Conservation (phyloP, 2,888 invertebrate genomes). For the Poecilobothrus nobilitatus region DNA sequence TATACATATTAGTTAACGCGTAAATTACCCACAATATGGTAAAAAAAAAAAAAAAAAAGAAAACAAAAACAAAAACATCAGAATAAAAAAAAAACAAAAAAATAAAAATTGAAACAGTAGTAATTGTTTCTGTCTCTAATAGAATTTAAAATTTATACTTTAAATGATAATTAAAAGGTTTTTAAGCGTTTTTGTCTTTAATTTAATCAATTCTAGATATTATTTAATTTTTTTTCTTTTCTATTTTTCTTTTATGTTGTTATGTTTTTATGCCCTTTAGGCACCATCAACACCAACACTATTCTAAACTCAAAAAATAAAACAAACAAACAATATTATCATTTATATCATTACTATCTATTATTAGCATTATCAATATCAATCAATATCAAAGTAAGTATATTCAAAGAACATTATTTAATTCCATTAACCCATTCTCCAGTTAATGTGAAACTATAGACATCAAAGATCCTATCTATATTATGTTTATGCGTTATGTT, state of each 20-base stretch:
- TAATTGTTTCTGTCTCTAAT: background rate
- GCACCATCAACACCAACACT: background rate
- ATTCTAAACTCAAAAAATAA: too few relatives aligned
- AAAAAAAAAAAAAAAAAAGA: too few relatives aligned
- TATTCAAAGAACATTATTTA: background rate
- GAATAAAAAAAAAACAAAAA: background rate
- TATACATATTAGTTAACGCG: background rate
- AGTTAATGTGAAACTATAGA: too few relatives aligned
- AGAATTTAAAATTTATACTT: conserved; percentile 1
- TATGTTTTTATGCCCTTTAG: background rate
- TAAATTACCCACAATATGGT: background rate
- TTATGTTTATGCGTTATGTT: too few relatives aligned
- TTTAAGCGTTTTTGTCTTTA: background rate
- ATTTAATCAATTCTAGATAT: background rate
- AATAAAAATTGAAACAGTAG: background rate
- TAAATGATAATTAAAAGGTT: background rate
- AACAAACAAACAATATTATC: too few relatives aligned
- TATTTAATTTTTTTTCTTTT: too few relatives aligned
- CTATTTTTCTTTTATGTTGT: too few relatives aligned
- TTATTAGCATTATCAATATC: background rate
- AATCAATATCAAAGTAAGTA: background rate
- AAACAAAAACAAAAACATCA: background rate
- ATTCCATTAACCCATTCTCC: too few relatives aligned
- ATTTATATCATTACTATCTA: background rate
- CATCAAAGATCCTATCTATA: too few relatives aligned